Evolutionary conservation across 2,888 invertebrate genomes (phyloP).

Genomic region (Suillia variegata): DNA sequence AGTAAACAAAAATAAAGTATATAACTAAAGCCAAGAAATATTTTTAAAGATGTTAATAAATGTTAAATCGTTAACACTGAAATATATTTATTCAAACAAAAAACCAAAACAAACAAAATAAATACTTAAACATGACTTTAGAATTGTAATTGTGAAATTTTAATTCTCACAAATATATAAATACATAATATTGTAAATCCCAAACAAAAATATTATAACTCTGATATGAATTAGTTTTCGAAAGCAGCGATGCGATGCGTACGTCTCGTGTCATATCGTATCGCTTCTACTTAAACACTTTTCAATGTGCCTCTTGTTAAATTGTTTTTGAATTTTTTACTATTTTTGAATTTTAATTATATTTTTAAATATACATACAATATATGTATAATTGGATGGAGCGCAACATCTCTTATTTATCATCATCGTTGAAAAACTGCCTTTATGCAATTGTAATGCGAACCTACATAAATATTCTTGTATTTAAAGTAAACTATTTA

Average conservation of each 20-base stretch:
- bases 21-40: background rate
- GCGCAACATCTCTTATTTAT: slow-evolving; percentile 2
- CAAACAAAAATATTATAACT: background rate
- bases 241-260: background rate
- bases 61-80: background rate
- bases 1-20: too few species aligned
- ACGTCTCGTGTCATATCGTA: slow-evolving; percentile 26
- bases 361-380: background rate
- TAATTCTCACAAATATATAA: too few species aligned
- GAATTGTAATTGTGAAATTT: background rate
- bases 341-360: slow-evolving; percentile 2
- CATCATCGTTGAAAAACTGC: slow-evolving; percentile 36
- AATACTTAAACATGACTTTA: background rate
- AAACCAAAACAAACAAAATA: too few species aligned
- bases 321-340: slow-evolving; percentile 4
- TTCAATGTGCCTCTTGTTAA: slow-evolving; percentile 51
- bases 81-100: too few species aligned
- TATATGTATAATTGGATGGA: too few species aligned
- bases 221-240: background rate
- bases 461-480: slow-evolving; percentile 15
- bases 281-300: too few species aligned
- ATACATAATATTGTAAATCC: background rate
- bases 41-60: slow-evolving; percentile 3
- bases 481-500: too few species aligned
- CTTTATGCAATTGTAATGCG: slow-evolving; percentile 21